Percentiles rank a stretch among this genome's conserved stretches.
Evolutionary conservation across 2,113 vertebrate species (phyloP).

Genomic region (Phainopepla nitens): DNA sequence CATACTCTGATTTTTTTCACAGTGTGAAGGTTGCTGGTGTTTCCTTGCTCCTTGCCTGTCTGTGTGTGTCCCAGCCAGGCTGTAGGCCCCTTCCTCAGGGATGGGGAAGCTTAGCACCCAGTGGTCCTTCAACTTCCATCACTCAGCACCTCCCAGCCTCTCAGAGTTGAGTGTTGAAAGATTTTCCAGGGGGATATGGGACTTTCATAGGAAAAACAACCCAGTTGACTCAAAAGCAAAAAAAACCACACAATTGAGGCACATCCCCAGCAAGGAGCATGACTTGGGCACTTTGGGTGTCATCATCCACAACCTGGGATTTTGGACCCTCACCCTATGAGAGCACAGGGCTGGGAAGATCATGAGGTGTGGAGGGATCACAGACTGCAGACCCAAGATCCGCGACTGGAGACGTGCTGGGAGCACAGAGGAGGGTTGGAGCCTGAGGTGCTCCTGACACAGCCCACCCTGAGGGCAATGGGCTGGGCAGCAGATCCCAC

Average conservation of each 20-base stretch:
- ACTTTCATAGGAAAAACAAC: neutral
- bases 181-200: neutral
- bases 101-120: neutral
- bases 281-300: neutral
- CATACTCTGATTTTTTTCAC: neutral
- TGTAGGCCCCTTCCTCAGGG: neutral
- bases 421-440: neutral
- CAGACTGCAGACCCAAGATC: neutral
- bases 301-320: neutral
- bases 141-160: neutral
- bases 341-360: neutral
- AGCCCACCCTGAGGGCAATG: neutral
- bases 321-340: neutral
- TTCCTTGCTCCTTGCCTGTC: neutral
- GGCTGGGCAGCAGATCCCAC: neutral
- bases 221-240: neutral
- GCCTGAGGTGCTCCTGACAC: neutral
- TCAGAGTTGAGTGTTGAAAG: neutral
- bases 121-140: neutral
- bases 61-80: neutral
- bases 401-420: neutral
- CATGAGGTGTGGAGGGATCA: neutral
- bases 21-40: neutral
- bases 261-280: neutral
- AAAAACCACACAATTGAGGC: neutral